Evolutionary conservation across 2,797 vertebrate species (phyloP), one percentile per base, ranked within the genome.

Genomic region (Gymnodraco acuticeps): DNA sequence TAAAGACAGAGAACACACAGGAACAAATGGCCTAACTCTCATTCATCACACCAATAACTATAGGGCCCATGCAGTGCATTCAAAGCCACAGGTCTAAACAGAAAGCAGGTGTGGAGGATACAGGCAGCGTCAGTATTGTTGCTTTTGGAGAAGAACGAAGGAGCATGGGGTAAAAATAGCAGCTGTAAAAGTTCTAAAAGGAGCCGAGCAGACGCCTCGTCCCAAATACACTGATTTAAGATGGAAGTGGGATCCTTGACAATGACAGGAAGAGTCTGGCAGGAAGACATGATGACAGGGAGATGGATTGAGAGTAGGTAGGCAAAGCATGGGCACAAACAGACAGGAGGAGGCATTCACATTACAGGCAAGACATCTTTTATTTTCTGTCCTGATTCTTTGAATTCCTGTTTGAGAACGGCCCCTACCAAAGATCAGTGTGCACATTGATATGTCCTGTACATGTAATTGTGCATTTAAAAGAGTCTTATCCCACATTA

Each of bases 251-350:
- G 70, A 77, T 66, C 69, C 54, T 43, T 66, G 53, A 93, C 86
- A 92, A 90, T 85, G 87, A 78, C 85, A 83, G 87, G 89, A 92
- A 89, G 83, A 78, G 70, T 87, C 77, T 77, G 78, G 52, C 77
- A 85, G 84, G 88, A 89, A 89, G 71, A 83, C 61, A 52, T 41
- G 46, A 50, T 61, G 70, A 78, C 71, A 80, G 68, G 23, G 62
- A 74, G 64, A 68, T 14, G 19, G 58, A 73, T n/a, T 56, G 14
- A 14, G 73, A 66, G 60, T 70, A 83, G 60, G 53, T 17, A 67
- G 56, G 70, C 55, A 59, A 51, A 65, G 17, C 45, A 61, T 47
- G 27, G 41, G 14, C 43, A 15, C 50, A 73, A 63, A 75, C 33
- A 76, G 47, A 77, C 31, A 38, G 23, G 16, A 61, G 52, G 55